phyloP scores from a whole-genome alignment of 2,888 invertebrate genomes.

The Limnephilus lunatus region DNA sequence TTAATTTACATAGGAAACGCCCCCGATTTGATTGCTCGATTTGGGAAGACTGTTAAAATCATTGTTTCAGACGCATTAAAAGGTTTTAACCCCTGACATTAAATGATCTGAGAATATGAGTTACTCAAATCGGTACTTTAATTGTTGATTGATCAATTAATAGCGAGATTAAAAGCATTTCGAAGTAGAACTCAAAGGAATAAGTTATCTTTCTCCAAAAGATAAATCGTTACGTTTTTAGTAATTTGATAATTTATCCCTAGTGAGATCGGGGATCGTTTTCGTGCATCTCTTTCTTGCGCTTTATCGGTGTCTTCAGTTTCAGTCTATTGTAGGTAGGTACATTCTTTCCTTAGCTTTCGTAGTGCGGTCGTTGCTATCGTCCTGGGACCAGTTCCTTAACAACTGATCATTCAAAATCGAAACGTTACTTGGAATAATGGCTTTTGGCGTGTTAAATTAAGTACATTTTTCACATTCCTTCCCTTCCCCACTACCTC shows the following conservation, averaged over 20 bases:
- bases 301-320: background rate
- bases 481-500: too few species aligned
- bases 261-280: background rate
- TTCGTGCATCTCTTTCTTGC: background rate
- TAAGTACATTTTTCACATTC: too few species aligned
- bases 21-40: conserved; percentile 40
- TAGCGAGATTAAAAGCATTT: background rate
- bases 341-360: background rate
- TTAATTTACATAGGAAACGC: conserved; percentile 49
- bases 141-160: background rate
- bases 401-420: too few species aligned
- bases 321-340: background rate
- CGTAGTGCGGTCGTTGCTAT: too few species aligned
- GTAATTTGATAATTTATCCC: background rate
- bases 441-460: too few species aligned
- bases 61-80: conserved; percentile 2
- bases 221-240: background rate
- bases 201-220: background rate
- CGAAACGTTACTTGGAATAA: too few species aligned
- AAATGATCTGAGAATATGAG: background rate
- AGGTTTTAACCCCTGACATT: background rate
- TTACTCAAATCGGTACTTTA: background rate
- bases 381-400: too few species aligned
- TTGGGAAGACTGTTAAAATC: background rate
- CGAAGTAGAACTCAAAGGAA: background rate